Base-by-base conservation (phyloP, 2,888 invertebrate species). In the Dichetophora obliterata region DNA sequence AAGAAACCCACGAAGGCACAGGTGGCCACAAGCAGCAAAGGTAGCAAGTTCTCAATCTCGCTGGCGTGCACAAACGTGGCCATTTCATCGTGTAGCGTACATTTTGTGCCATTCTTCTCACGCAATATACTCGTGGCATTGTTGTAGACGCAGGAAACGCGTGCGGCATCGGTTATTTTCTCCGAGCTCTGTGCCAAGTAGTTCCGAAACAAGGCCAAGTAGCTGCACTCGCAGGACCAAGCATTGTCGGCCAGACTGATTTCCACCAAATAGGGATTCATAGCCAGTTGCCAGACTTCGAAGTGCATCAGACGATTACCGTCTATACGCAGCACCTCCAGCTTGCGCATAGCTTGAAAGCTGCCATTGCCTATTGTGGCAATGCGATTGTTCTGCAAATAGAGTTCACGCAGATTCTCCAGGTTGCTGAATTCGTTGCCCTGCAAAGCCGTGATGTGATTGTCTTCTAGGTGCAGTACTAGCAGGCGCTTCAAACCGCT, bases 221-320 rank as follows among this genome's bases (percentile, higher is more conserved):
- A 96, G 83, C 92, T 92, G 90, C 97, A 98, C 87, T 96, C 96
- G 90, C 97, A 97, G 81, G 95, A 95, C 97, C 97, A 97, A 70
- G 94, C 94, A 88, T 97, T 97, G 83, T 93, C 93, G 76, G 94
- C 92, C 80, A 97, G 91, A 75, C 94, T 94, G 84, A 97, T 94
- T 89, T 95, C 95, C n/a, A 95, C 94, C 85, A 97, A 92, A 90
- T 95, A 95, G 27, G 95, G 95, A 90, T 96, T 96, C 84, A 92
- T 90, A 78, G 93, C 91, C 86, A 97, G 92, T 88, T 95, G 95
- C 96, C 96, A 96, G 82, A 96, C 94, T 82, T 95, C 94, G 86
- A 96, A 96, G 80, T 93, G 93, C 84, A 92, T 91, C 86, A 97
- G 92, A 80, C 93, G 93, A 90, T 97, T 97, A 84, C 95, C 94